These are phyloP conservation scores for Danio albolineatus DNA, from an alignment of 2,797 vertebrate species.

Conservation along the genomic window DNA sequence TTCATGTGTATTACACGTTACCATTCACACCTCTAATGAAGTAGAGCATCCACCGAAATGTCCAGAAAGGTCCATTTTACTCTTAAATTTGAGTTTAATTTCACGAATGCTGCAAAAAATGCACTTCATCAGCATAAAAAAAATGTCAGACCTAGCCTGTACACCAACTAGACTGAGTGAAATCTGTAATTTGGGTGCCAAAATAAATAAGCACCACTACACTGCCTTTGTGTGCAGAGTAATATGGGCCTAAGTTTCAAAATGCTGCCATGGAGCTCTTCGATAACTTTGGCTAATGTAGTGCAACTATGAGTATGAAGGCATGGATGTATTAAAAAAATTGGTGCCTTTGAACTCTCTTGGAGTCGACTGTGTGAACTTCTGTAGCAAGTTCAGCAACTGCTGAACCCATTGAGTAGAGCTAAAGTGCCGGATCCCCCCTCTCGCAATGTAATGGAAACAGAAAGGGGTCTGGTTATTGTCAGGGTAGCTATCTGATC, in stretches of 20 bases:
- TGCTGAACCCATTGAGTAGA: slow-evolving; percentile 45
- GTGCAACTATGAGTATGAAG: background rate
- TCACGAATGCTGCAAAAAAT: background rate
- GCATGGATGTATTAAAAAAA: slow-evolving; percentile 35
- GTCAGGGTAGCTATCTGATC: slow-evolving; percentile 85
- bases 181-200: background rate
- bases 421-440: slow-evolving; percentile 49
- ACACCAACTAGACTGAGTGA: background rate
- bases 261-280: background rate
- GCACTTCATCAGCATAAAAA: background rate
- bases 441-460: slow-evolving; percentile 66
- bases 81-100: background rate
- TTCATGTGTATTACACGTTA: too few species aligned
- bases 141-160: background rate
- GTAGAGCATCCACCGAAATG: background rate
- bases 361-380: slow-evolving; percentile 56
- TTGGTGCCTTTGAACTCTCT: slow-evolving; percentile 39
- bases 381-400: slow-evolving; percentile 55
- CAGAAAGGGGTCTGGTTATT: slow-evolving; percentile 80
- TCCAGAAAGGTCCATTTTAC: background rate
- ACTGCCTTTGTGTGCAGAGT: background rate
- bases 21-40: background rate
- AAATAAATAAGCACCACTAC: background rate
- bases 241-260: slow-evolving; percentile 5
- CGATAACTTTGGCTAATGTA: slow-evolving; percentile 13